Base-by-base conservation (phyloP, 2,888 invertebrate genomes). In the Pristionchus exspectatus region DNA sequence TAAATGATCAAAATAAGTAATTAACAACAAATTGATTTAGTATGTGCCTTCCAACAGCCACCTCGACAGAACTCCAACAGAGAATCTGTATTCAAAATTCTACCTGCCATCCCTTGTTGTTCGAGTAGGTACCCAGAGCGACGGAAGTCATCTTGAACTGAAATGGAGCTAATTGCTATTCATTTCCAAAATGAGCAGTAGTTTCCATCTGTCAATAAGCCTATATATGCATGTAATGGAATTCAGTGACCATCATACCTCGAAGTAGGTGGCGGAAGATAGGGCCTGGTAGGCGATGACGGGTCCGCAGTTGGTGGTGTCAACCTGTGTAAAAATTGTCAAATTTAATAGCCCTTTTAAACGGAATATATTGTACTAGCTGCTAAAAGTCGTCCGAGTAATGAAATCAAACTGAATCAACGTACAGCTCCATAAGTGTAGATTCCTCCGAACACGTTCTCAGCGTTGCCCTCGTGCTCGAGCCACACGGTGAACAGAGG, bases 361-460 rank as follows among this genome's bases (percentile, higher is more conserved):
- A n/a, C 9, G 54, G 14, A 54, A 54, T 54, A 7, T 2, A 56
- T 56, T 56, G 56, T 2, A 56, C 7, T 56, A 12, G 2, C 4
- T 9, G 56, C 56, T 12, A 56, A 1, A 16, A 56, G 1, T 56
- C 18, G 14, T 56, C 18, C n/a, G 38, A 27, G 10, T 54, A 38
- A 38, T 3, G 56, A 18, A 59, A 30, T 18, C 5, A 38, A 38
- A 38, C 38, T 38, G 38, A 38, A 12, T 84, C 24, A 14, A 21
- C 96, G 95, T 74, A 87, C 72, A 54, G 92, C 93, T 90, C 93
- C 93, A 89, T 93, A 93, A 85, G 93, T 93, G 92, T 92, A 93
- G 88, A 92, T 90, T 72, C 93, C 93, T 59, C 92, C 93, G 83
- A 89, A 89, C 72, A 91, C 93, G 81, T 90, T 91, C 81, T 92